Evolutionary conservation across 2,888 invertebrate species (phyloP), one percentile per base, ranked within the genome.

Genomic region (Lathronympha strigana): DNA sequence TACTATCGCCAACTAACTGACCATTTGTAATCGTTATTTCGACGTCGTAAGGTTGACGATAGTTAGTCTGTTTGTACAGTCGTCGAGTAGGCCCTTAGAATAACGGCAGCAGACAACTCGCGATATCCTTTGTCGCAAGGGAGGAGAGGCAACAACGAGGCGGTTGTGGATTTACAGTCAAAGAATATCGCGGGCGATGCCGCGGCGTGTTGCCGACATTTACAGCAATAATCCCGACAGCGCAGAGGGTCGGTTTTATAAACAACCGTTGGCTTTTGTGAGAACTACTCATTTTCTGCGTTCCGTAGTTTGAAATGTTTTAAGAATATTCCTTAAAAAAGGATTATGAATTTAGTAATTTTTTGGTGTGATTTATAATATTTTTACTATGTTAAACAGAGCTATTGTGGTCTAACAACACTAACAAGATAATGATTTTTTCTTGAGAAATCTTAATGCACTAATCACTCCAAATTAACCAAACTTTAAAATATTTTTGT

Each of bases 11-110:
- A n/a, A n/a, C n/a, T n/a, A n/a, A n/a, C n/a, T n/a, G n/a, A n/a
- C n/a, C n/a, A n/a, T n/a, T n/a, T n/a, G n/a, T n/a, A n/a, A n/a
- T n/a, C n/a, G n/a, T n/a, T n/a, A n/a, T n/a, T n/a, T n/a, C n/a
- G n/a, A n/a, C n/a, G n/a, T n/a, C n/a, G n/a, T n/a, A n/a, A n/a
- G n/a, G n/a, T n/a, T n/a, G n/a, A n/a, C n/a, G n/a, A n/a, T n/a
- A n/a, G n/a, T n/a, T n/a, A n/a, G n/a, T 57, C 51, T 50, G 19
- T 43, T n/a, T 15, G 43, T 36, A 51, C 58, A 50, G 63, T 50
- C 38, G 53, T 60, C 66, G 61, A 66, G 66, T 60, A 61, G 66
- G 66, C 61, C 61, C 66, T 61, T 54, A 66, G 38, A 66, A 66
- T 66, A 66, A 66, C 54, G 60, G 60, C 53, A 66, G 38, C 60